A percentile compares a stretch with the other conserved stretches of the same genome.
These are phyloP conservation scores for Mongoloraphidia duomilia DNA, from an alignment of 2,888 invertebrate species.

Conservation along the genomic window DNA sequence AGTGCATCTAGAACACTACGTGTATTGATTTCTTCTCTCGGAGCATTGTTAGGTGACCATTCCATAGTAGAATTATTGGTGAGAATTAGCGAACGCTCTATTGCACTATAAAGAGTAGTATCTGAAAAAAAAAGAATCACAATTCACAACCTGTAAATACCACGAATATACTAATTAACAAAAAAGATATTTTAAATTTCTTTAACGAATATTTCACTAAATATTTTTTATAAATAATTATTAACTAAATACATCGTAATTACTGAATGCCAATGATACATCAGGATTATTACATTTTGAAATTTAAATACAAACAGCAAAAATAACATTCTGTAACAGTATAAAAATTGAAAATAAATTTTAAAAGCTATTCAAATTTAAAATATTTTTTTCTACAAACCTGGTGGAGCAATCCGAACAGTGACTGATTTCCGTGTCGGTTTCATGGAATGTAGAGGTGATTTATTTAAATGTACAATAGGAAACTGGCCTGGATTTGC, in stretches of 20 bases:
- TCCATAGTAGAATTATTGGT: constrained; percentile 3
- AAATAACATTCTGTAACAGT: no score
- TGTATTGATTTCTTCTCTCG: constrained; percentile 28
- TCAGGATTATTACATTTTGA: no score
- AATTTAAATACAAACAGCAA: no score
- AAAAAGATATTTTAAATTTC: not conserved
- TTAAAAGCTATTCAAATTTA: no score
- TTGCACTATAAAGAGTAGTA: constrained; percentile 13
- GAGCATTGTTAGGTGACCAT: constrained; percentile 16
- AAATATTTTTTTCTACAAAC: constrained; percentile 8
- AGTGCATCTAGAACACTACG: constrained; percentile 38
- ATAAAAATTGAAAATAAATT: no score
- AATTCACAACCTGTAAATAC: not conserved
- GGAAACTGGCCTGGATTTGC: constrained; percentile 33
- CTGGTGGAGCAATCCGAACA: constrained; percentile 24
- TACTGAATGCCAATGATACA: no score
- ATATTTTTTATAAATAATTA: no score
- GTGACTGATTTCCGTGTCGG: constrained; percentile 23
- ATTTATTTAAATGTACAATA: constrained; percentile 34
- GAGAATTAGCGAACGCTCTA: constrained; percentile 4
- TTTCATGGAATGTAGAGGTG: constrained; percentile 24
- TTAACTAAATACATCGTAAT: no score
- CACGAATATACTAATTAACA: not conserved
- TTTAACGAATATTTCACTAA: no score
- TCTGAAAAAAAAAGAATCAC: constrained; percentile 13